Evolutionary conservation across 2,888 invertebrate genomes (phyloP), one percentile per base, ranked within the genome.

Genomic region (Opisthograptis luteolata): DNA sequence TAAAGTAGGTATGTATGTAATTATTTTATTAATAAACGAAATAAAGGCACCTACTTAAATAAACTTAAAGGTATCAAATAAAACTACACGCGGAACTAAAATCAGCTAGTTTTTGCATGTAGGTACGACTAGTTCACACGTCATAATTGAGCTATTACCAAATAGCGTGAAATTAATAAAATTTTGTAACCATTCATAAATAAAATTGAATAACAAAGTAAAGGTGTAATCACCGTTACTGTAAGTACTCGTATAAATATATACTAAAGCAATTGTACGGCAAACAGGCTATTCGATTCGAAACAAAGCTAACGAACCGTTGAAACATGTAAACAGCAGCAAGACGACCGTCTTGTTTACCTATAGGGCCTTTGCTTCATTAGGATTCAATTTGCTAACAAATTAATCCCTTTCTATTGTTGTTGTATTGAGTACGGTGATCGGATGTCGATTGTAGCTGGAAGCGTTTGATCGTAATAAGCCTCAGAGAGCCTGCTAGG

Each of bases 301-400:
- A 83, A 89, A 88, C 88, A 88, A 88, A 87, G 86, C 87, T 90
- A 90, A 90, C 89, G 89, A 90, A 90, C 88, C 89, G 85, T 75
- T 74, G 85, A 79, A 84, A 83, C 87, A 85, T 87, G 89, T 90
- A 89, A 88, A 89, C 89, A 89, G 81, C 77, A 79, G 66, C 83
- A 88, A 89, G 88, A 88, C 86, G 85, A 84, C 84, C 82, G 85
- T 84, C 86, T 87, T 89, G 88, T 90, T 90, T 89, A 88, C 85
- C 81, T 84, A 84, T 84, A 87, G 85, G 83, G 87, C 88, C 89
- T 90, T 90, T 90, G 89, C 87, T 90, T 90, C 89, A 90, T 90
- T 89, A 90, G 89, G 87, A 89, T 90, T 86, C 87, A 88, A 89
- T 89, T 88, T 84, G 82, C 87, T 87, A 86, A 88, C 87, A 88